Conservation (phyloP, 1,140 invertebrate genomes). For the Mercenaria mercenaria region DNA sequence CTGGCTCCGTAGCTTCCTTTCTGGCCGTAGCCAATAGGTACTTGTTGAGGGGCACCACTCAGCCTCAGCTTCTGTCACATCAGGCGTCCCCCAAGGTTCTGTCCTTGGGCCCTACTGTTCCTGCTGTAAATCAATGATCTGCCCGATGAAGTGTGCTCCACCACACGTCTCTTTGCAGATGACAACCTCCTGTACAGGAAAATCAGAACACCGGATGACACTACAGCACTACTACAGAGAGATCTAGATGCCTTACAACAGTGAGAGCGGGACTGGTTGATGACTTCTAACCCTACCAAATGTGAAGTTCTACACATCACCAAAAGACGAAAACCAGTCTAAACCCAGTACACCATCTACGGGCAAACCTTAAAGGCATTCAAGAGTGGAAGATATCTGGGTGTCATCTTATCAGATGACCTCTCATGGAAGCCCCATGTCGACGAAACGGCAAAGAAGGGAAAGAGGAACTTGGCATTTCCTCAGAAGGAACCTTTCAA, state of each 20-base stretch:
- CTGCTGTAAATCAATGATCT: no score
- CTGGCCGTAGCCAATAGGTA: no score
- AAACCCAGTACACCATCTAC: not conserved
- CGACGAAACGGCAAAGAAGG: not conserved
- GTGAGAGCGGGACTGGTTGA: not conserved
- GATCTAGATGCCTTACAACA: not conserved
- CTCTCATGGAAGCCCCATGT: conserved; percentile 19
- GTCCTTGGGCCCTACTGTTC: no score
- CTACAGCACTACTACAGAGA: not conserved
- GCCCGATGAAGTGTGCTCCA: no score
- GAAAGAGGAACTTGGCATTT: conserved; percentile 42
- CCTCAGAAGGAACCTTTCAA: no score
- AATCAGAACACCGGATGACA: no score
- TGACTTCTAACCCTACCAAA: conserved; percentile 10
- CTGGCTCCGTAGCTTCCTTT: no score
- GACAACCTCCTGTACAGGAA: no score
- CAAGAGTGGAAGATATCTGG: not conserved
- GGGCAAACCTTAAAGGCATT: not conserved
- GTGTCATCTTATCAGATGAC: not conserved
- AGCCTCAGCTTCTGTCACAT: no score
- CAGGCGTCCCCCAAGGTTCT: no score
- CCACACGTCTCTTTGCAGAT: no score
- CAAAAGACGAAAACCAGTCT: not conserved
- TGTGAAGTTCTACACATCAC: conserved; percentile 16
- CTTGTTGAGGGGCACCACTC: no score